Evolutionary conservation across 2,797 vertebrate species (phyloP), one percentile per base, ranked within the genome.

Genomic region (Channallabes apus): DNA sequence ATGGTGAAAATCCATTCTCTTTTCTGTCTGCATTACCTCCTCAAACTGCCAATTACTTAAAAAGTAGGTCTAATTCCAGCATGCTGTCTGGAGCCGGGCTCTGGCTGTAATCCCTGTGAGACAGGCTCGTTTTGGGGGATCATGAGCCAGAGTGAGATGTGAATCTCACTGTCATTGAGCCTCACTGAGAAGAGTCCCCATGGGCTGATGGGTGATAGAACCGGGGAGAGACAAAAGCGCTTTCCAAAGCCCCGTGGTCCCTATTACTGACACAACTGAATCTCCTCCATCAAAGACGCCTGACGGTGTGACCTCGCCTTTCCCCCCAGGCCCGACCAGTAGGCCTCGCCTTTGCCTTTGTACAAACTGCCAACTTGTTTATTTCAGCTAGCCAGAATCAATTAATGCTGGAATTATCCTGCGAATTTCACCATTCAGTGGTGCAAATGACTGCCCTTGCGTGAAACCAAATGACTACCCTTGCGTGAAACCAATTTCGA

Each of bases 331-430:
- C 61, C 83, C 87, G 68, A 92, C 93, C 91, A 90, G 91, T 90
- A 87, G 81, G 86, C 83, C 91, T 86, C 80, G 83, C 86, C 65
- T 89, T 90, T 84, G 88, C 87, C 92, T 91, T 90, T 89, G 90
- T 89, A 86, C 90, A 90, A 91, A 86, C 91, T 88, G 89, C 92
- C 91, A 92, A 90, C 83, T 90, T 94, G 93, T 94, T 95, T 94
- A 95, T 94, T 94, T 92, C 92, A 91, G 90, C 85, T 64, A 89
- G 91, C 89, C 91, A 91, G 91, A 94, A 95, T 95, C 94, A 95
- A 95, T 95, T 94, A 95, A 94, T 93, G 92, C 87, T 88, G 58
- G 91, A 93, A 93, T 95, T 94, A 94, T 94, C 94, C 92, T 88
- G 91, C 91, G 92, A 92, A 93, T 94, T 94, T 91, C 87, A 87